Evolutionary conservation across 2,888 invertebrate species (phyloP), one percentile per base, ranked within the genome.

Genomic region (Serripes groenlandicus): DNA sequence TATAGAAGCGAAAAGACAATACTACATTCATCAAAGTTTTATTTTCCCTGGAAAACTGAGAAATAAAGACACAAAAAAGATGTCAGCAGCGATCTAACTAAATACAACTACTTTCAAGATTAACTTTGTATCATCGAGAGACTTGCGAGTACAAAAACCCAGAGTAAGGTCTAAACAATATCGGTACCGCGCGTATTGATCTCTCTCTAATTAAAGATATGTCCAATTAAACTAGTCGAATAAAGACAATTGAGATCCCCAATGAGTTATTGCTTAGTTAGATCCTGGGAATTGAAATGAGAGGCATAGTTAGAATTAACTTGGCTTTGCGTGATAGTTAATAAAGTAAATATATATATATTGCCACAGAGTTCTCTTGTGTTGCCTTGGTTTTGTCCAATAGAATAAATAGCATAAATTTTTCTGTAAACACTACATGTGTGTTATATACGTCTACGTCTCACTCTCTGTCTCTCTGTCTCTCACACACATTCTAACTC

Each of bases 231-330:
- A 66, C 66, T 26, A 34, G 35, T 21, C 26, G 66, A 66, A 37
- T 66, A 37, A 66, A 66, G 66, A 62, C 66, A 66, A 37, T 66
- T 66, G 66, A 23, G 37, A 66, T 66, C 66, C 66, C 66, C 66
- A 42, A 66, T 42, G 66, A 66, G 35, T 66, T 66, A 66, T 42
- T 42, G 66, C 42, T 42, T 66, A 66, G 66, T 66, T 66, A 66
- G 66, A 42, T 5, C 37, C 37, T 37, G 23, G 42, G 37, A 66
- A 66, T 56, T 56, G 56, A 56, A 56, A 56, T 56, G 56, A 21
- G 23, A 56, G 56, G 18, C 49, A n/a, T n/a, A n/a, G n/a, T n/a
- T n/a, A n/a, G n/a, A n/a, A n/a, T n/a, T n/a, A n/a, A n/a, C n/a
- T n/a, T n/a, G n/a, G n/a, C n/a, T n/a, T n/a, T n/a, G n/a, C n/a